phyloP scores from a whole-genome alignment of 2,113 vertebrate genomes.

The Motacilla alba region DNA sequence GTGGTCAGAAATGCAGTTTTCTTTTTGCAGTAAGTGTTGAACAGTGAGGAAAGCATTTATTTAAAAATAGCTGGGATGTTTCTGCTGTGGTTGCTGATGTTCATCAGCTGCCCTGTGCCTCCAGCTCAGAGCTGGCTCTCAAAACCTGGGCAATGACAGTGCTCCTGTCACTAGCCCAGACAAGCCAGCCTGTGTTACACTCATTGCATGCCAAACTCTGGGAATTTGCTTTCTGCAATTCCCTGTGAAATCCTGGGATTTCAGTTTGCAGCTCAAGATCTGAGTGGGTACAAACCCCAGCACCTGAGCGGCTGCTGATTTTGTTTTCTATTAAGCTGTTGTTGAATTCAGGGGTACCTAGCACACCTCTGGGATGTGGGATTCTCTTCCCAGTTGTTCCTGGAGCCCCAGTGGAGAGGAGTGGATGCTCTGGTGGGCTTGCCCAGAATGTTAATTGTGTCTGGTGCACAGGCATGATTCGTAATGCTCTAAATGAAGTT shows the following conservation, averaged over 20 bases:
- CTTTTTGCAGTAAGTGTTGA: background rate
- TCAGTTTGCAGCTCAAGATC: background rate
- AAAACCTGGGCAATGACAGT: accelerated
- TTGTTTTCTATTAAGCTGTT: background rate
- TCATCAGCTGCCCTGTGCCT: background rate
- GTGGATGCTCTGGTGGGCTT: background rate
- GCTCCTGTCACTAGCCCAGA: accelerated
- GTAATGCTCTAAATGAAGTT: background rate
- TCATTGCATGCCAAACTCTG: background rate
- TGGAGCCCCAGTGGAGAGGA: background rate
- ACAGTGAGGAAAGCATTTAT: background rate
- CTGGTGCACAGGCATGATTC: background rate
- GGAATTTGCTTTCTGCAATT: background rate
- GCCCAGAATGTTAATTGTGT: background rate
- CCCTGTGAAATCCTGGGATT: background rate
- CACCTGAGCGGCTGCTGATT: background rate
- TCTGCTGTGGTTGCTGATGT: background rate
- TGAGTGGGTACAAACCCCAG: background rate
- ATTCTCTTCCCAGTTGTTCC: background rate
- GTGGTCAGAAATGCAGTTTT: background rate
- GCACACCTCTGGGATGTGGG: background rate
- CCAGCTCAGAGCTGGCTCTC: background rate
- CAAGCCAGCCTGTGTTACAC: accelerated
- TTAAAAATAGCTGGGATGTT: background rate
- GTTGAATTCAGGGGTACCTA: background rate